phyloP scores from a whole-genome alignment of 2,113 vertebrate species.

The Xenus cinereus region DNA sequence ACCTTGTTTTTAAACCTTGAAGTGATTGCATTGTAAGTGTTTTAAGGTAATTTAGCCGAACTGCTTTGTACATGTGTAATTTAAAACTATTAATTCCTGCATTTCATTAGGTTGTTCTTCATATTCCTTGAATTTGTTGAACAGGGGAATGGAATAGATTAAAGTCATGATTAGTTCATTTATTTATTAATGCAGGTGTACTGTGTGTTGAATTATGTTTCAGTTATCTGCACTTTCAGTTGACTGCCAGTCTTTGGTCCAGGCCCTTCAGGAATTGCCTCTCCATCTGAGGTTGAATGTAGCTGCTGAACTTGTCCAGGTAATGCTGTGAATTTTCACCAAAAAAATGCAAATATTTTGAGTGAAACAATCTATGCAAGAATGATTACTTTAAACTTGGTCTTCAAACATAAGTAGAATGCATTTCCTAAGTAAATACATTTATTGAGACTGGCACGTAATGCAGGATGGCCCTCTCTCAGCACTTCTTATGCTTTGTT shows the following conservation, averaged over 20 bases:
- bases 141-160: background rate
- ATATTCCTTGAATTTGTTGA: background rate
- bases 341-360: background rate
- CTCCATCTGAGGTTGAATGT: slow-evolving; percentile 84
- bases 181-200: background rate
- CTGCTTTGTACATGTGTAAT: background rate
- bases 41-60: background rate
- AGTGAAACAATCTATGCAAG: background rate
- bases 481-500: background rate
- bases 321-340: slow-evolving; percentile 40
- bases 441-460: background rate
- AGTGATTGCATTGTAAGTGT: background rate
- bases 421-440: background rate
- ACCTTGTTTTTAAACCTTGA: background rate
- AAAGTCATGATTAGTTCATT: background rate
- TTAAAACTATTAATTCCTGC: background rate
- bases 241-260: slow-evolving; percentile 82
- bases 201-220: slow-evolving; percentile 13
- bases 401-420: background rate
- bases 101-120: background rate
- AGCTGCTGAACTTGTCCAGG: slow-evolving; percentile 86
- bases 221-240: slow-evolving; percentile 79
- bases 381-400: background rate
- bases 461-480: background rate
- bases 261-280: slow-evolving; percentile 84